These are phyloP conservation scores for Leptopilina boulardi DNA, from an alignment of 1,140 invertebrate species.

Conservation along the genomic window DNA sequence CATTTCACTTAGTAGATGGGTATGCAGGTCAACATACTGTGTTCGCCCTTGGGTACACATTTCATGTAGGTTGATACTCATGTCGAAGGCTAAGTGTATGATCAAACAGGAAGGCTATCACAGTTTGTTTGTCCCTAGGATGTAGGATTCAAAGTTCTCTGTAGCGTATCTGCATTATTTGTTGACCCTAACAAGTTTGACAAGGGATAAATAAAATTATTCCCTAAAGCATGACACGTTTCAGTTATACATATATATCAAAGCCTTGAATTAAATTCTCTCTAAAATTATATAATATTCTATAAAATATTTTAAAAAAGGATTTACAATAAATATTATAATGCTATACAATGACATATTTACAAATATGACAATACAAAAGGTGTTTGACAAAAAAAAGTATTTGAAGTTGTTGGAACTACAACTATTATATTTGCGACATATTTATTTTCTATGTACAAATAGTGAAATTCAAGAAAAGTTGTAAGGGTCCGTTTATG, in stretches of 20 bases:
- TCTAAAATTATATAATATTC: background rate
- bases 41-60: conserved; percentile 15
- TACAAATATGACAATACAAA: background rate
- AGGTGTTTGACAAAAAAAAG: too few species aligned
- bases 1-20: conserved; percentile 17
- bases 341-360: background rate
- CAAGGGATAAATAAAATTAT: background rate
- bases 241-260: too few species aligned
- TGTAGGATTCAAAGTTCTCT: conserved; percentile 5
- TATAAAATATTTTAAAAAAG: background rate
- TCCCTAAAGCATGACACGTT: background rate
- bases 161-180: conserved; percentile 19
- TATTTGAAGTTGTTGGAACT: too few species aligned
- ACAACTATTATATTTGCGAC: too few species aligned
- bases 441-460: too few species aligned
- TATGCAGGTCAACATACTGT: conserved; percentile 20
- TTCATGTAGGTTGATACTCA: background rate
- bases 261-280: background rate
- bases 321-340: background rate
- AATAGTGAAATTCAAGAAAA: too few species aligned
- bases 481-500: too few species aligned
- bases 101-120: conserved; percentile 25
- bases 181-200: background rate
- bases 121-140: conserved; percentile 4
- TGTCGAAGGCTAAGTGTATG: conserved; percentile 23